Base-by-base conservation (phyloP, 2,797 vertebrate genomes). In the Enteromius viviparus region DNA sequence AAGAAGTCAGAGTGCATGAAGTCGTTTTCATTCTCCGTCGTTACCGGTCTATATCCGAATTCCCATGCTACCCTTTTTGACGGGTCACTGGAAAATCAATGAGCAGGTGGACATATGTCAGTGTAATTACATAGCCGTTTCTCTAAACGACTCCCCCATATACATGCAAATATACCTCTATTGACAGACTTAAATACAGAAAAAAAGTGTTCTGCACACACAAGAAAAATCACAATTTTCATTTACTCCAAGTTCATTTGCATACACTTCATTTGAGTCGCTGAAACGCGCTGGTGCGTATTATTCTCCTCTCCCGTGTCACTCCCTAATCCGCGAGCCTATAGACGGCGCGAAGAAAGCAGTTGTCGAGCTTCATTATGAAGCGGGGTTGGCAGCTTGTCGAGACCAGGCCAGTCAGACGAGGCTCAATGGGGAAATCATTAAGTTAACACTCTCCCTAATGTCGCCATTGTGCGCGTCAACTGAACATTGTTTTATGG, bases 31-130 rank as follows among this genome's bases (percentile, higher is more conserved):
- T 37, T 19, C 84, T 74, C 49, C 42, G 81, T 82, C 75, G 70
- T 80, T 62, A 53, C 82, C 78, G 86, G 69, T 84, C 84, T 69
- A 90, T 88, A 90, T 93, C 91, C 92, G 94, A 94, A 97, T 99
- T 99, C 98, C 97, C 98, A 99, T 97, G 97, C 96, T 96, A 96
- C 96, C 95, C 96, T 97, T 96, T 98, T 97, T 97, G 96, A 97
- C 97, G 97, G 97, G 97, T 99, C 98, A 98, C 96, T 97, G 96
- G 94, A 94, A 94, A 95, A 96, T 97, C 96, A 98, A 96, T 96
- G 95, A 97, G 96, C 97, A 98, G 97, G 97, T 98, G 97, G 96
- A 95, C 94, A 95, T 95, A 97, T 95, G 95, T 97, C 94, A 96
- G 96, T 96, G 96, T 96, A 97, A 98, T 98, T 97, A 97, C 97